phyloP scores from a whole-genome alignment of 2,888 invertebrate genomes.

The Microchrysa polita region DNA sequence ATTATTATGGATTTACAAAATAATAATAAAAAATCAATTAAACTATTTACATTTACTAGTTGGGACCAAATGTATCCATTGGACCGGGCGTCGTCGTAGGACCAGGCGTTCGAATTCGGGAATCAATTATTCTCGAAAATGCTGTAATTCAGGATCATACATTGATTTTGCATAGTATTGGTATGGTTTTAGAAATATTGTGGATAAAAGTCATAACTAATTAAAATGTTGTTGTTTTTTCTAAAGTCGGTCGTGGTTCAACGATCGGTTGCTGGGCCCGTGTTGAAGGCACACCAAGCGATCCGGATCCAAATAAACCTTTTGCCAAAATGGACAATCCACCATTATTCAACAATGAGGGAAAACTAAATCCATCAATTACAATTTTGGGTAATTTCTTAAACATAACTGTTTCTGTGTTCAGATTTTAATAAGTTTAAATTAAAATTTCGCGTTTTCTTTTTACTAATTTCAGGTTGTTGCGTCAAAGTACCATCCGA shows the following conservation, averaged over 20 bases:
- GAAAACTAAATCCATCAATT: slow-evolving; percentile 95
- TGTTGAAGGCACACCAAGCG: slow-evolving; percentile 94
- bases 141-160: slow-evolving; percentile 89
- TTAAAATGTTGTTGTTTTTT: neutral
- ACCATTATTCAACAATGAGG: slow-evolving; percentile 91
- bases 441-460: slow-evolving; percentile 32
- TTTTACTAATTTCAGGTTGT: slow-evolving; percentile 70
- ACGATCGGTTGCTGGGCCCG: slow-evolving; percentile 92
- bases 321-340: slow-evolving; percentile 99
- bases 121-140: slow-evolving; percentile 90
- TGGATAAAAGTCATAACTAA: too few relatives aligned
- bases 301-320: slow-evolving; percentile 98
- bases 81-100: slow-evolving; percentile 88
- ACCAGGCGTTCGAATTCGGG: slow-evolving; percentile 89
- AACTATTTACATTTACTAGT: slow-evolving; percentile 69
- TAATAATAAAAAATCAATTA: too few relatives aligned
- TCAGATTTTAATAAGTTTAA: too few relatives aligned
- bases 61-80: slow-evolving; percentile 99
- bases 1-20: too few relatives aligned
- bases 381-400: slow-evolving; percentile 97
- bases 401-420: too few relatives aligned
- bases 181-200: slow-evolving; percentile 59
- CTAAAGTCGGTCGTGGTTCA: slow-evolving; percentile 77
- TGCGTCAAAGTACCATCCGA: slow-evolving; percentile 92
- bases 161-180: slow-evolving; percentile 83